Evolutionary conservation across 1,140 invertebrate genomes (phyloP).

Genomic region (Brachionus rubens): DNA sequence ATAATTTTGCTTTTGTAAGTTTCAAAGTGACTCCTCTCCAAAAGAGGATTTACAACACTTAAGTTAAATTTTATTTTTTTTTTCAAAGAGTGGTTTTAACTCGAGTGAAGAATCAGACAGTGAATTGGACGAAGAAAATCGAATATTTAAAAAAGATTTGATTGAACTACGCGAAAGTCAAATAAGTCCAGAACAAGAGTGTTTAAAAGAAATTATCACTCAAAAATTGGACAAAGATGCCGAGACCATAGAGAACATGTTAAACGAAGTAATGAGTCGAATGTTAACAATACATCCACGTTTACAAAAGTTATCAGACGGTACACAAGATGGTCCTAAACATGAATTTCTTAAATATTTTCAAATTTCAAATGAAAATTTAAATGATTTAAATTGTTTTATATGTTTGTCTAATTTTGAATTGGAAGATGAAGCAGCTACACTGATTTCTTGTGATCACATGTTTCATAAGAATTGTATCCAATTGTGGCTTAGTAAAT

Average conservation of each 20-base stretch:
- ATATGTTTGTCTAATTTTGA: slow-evolving; percentile 35
- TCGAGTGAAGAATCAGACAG: slow-evolving; percentile 19
- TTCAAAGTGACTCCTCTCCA: background rate
- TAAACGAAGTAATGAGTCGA: slow-evolving; percentile 17
- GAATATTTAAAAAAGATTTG: slow-evolving; percentile 13
- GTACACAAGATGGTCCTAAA: background rate
- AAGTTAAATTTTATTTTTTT: too few species aligned
- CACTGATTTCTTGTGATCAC: background rate
- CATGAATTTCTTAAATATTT: slow-evolving; percentile 12
- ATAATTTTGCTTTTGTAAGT: slow-evolving; percentile 36
- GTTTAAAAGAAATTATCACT: background rate
- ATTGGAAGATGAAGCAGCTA: slow-evolving; percentile 1
- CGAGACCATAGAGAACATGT: slow-evolving; percentile 6
- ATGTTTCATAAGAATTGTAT: slow-evolving; percentile 18
- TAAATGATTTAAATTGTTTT: slow-evolving; percentile 23
- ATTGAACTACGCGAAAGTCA: background rate
- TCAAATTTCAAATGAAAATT: background rate
- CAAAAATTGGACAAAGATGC: background rate
- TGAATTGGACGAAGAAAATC: slow-evolving; percentile 16
- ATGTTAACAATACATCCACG: background rate
- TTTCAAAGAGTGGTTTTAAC: slow-evolving; percentile 9
- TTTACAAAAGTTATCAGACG: background rate
- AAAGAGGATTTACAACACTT: too few species aligned
- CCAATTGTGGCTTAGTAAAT: slow-evolving; percentile 8
- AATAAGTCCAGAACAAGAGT: background rate